Evolutionary conservation across 1,140 invertebrate genomes (phyloP), one percentile per base, ranked within the genome.

Genomic region (Anagrus nilaparvatae): DNA sequence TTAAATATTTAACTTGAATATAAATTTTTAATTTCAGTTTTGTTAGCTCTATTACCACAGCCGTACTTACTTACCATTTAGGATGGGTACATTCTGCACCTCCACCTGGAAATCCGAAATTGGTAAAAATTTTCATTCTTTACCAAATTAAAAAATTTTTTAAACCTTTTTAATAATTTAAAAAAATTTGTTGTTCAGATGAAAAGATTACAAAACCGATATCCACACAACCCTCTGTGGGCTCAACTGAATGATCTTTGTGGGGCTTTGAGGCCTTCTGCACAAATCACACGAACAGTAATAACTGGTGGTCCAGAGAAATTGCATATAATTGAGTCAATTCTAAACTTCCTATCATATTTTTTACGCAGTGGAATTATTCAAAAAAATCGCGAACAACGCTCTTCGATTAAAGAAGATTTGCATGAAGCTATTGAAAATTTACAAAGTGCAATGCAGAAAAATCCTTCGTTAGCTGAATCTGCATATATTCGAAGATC

Each of bases 21-120:
- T 51, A 37, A 40, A 28, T 34, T 41, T 31, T 24, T 20, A 30
- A 14, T 76, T 75, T 41, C 71, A 94, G 89, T 70, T 94, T 94
- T 67, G 73, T 93, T 40, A 92, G 87, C 59, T 90, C 85, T 12
- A 69, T 93, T 37, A 60, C 93, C 17, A 93, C 87, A 5, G 85
- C 86, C 41, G 81, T 93, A 18, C 65, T 93, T 31, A 92, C 87
- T 0, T 77, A 92, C 67, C 90, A 94, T 63, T 72, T 92, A 14
- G 86, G 87, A 3, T 93, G 89, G 90, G 86, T 92, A 34, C 76
- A 82, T 17, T 89, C 85, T 0, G 79, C 88, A 10, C 46, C 65
- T 38, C 58, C 66, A 19, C 40, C 55, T 17, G 47, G 43, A 5
- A 58, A 61, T 48, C 49, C 51, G 25, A 52, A 56, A 45, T 42